Evolutionary conservation across 2,797 vertebrate genomes (phyloP).

Genomic region (Miichthys miiuy): DNA sequence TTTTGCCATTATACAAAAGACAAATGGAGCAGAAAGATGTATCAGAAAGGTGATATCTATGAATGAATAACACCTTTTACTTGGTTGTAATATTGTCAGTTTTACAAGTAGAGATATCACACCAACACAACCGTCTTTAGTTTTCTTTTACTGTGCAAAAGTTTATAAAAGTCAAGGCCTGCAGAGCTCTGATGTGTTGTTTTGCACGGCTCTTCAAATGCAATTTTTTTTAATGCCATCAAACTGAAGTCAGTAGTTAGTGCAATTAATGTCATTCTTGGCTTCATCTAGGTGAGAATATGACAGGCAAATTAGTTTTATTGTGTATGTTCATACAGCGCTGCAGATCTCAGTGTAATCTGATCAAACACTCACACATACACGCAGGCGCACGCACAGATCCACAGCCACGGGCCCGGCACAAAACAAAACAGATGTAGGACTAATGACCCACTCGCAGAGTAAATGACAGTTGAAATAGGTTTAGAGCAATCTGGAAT

Average conservation of each 20-base stretch:
- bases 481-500: slow-evolving; percentile 84
- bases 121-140: neutral
- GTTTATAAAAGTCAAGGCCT: neutral
- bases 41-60: slow-evolving; percentile 7
- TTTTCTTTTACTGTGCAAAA: neutral
- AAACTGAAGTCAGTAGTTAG: slow-evolving; percentile 42
- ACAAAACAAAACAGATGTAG: slow-evolving; percentile 83
- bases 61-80: slow-evolving; percentile 10
- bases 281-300: slow-evolving; percentile 52
- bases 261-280: slow-evolving; percentile 62
- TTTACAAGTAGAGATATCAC: slow-evolving; percentile 9
- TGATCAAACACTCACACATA: slow-evolving; percentile 40
- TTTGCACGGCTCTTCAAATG: slow-evolving; percentile 32
- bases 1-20: slow-evolving; percentile 9
- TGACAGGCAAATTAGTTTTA: slow-evolving; percentile 58
- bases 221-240: slow-evolving; percentile 37
- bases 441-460: slow-evolving; percentile 78
- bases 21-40: neutral
- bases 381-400: slow-evolving; percentile 19
- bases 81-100: neutral
- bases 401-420: slow-evolving; percentile 41
- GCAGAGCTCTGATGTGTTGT: slow-evolving; percentile 20
- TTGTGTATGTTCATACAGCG: slow-evolving; percentile 39
- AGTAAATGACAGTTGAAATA: slow-evolving; percentile 85
- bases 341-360: slow-evolving; percentile 57